Conservation (phyloP, 2,888 invertebrate species). For the Pseudanteris insignis region DNA sequence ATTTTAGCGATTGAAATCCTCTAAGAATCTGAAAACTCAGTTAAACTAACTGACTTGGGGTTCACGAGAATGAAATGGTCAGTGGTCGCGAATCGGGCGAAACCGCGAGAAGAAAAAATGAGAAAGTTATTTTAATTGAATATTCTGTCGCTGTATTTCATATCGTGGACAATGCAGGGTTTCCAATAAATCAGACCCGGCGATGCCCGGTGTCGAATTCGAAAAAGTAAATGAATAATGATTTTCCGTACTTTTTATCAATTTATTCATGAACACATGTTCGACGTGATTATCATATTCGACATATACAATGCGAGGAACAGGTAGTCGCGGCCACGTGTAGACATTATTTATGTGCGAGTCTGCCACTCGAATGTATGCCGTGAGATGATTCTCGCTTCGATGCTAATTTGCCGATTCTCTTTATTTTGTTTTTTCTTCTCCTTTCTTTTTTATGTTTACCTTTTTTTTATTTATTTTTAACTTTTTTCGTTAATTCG, state of each 20-base stretch:
- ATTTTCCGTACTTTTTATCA: slow-evolving; percentile 36
- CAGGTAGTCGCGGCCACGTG: slow-evolving; percentile 53
- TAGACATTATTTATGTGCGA: slow-evolving; percentile 58
- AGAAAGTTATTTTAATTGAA: slow-evolving; percentile 37
- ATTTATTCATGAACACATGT: slow-evolving; percentile 45
- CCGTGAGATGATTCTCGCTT: slow-evolving; percentile 53
- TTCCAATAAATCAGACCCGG: slow-evolving; percentile 27
- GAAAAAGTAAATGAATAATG: slow-evolving; percentile 38
- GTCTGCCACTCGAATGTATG: slow-evolving; percentile 52
- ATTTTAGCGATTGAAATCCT: neutral
- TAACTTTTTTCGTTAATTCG: slow-evolving; percentile 12
- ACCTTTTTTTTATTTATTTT: too few relatives aligned
- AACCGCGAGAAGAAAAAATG: slow-evolving; percentile 20
- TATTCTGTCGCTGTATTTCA: slow-evolving; percentile 10
- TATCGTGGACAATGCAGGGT: slow-evolving; percentile 11
- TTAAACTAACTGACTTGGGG: too few relatives aligned
- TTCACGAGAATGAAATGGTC: slow-evolving; percentile 1
- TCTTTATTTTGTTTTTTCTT: too few relatives aligned
- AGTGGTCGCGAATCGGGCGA: slow-evolving; percentile 23
- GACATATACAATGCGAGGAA: slow-evolving; percentile 47
- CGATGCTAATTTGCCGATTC: slow-evolving; percentile 51
- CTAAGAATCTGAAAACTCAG: too few relatives aligned
- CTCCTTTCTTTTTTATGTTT: too few relatives aligned
- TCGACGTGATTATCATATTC: slow-evolving; percentile 42
- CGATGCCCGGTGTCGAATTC: slow-evolving; percentile 23